These are phyloP conservation scores for Ranitomeya imitator DNA, from an alignment of 2,113 vertebrate genomes.

Conservation along the genomic window DNA sequence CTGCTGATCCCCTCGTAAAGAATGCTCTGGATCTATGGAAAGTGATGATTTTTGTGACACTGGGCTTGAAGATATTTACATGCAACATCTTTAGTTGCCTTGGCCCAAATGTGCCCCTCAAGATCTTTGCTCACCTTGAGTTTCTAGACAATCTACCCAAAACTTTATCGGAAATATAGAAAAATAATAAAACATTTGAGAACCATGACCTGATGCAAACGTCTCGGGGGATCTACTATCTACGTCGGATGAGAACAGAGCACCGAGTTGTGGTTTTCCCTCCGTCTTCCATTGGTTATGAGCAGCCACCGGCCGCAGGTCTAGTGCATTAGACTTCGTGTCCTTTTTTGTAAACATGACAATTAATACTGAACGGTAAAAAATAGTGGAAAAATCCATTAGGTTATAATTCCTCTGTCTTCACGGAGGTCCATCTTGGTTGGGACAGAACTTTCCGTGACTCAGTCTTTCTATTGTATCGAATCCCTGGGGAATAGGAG, in stretches of 20 bases:
- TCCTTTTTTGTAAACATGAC: slow-evolving; percentile 53
- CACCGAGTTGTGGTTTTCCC: neutral
- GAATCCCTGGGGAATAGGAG: neutral
- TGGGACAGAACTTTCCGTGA: neutral
- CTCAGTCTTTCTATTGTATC: neutral
- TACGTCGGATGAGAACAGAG: slow-evolving; percentile 25
- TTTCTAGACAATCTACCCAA: neutral
- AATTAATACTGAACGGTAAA: slow-evolving; percentile 54
- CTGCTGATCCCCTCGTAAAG: neutral
- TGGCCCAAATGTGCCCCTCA: neutral
- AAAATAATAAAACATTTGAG: too few species aligned
- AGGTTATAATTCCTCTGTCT: neutral
- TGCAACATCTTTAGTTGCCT: neutral
- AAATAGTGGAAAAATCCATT: slow-evolving; percentile 49
- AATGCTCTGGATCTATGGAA: neutral
- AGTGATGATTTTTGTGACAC: neutral
- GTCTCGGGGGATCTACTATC: neutral
- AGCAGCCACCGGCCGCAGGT: neutral
- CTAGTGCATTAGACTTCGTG: slow-evolving; percentile 44
- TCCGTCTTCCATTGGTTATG: slow-evolving; percentile 20
- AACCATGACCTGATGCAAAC: neutral
- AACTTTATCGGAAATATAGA: neutral
- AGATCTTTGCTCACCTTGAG: neutral
- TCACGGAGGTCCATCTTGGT: neutral
- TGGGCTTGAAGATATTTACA: neutral